Evolutionary conservation across 2,113 vertebrate genomes (phyloP), one percentile per base, ranked within the genome.

Genomic region (Oplegnathus fasciatus): DNA sequence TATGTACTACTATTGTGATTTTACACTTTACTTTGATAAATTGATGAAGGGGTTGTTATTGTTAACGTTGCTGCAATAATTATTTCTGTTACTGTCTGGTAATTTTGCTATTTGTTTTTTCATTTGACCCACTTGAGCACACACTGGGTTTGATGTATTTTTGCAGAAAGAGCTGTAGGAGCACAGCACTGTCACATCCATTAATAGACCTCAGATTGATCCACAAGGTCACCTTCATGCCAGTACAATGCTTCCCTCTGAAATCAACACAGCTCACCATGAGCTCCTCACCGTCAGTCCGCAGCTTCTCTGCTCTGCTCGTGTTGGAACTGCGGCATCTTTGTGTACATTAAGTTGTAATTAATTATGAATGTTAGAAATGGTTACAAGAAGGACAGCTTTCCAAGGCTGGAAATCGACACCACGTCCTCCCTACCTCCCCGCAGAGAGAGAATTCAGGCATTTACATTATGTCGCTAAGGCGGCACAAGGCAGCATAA

Each of bases 201-300:
- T 90, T 87, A 85, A 90, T 82, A 92, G 79, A 84, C 70, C 85
- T 84, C 18, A 79, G 72, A 88, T 90, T 89, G 83, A 92, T 86
- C 85, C 70, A 67, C 91, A 95, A 95, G 91, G 94, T 95, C 94
- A 94, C 93, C 94, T 94, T 95, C 91, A 93, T 84, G 86, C 75
- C 62, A 46, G 79, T 44, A 88, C 83, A 86, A 88, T 89, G 76
- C 78, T 65, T 83, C 75, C 85, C 62, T 82, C 30, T 66, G 62
- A 83, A 87, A 91, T 77, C 70, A 86, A 65, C 84, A 66, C 73
- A 57, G 78, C 64, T 67, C 62, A 14, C 18, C 75, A 34, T 28
- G 2, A 26, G 44, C 86, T 78, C 28, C 71, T 69, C 61, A 10
- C 62, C 26, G 48, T 48, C 85, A 67, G 71, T 72, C 62, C 74